phyloP scores from a whole-genome alignment of 2,797 vertebrate genomes.

The Amblyraja radiata region DNA sequence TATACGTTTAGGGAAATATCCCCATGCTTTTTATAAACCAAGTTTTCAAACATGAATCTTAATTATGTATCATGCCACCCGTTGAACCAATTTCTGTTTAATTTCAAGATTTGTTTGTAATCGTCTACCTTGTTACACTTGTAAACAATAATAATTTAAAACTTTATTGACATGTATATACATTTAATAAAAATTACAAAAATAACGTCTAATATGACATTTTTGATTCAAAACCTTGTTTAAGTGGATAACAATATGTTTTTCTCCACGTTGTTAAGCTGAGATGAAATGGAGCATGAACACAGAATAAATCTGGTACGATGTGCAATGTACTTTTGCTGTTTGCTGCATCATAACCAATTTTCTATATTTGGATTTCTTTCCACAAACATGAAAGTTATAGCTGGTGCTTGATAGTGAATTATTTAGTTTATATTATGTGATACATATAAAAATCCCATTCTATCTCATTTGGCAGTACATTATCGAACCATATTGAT shows the following conservation, averaged over 20 bases:
- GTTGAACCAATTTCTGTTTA: not conserved
- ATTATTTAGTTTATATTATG: not conserved
- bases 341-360: not conserved
- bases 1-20: not conserved
- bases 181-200: conserved; percentile 36
- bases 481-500: not conserved
- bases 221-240: conserved; percentile 7
- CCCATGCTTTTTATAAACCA: not conserved
- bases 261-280: not conserved
- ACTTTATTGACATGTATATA: conserved; percentile 29
- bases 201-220: conserved; percentile 21
- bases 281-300: not conserved
- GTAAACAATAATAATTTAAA: conserved; percentile 14
- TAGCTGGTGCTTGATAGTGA: not conserved
- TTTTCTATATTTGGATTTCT: not conserved
- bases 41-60: not conserved
- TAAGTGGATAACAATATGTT: not conserved
- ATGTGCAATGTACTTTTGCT: not conserved
- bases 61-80: not conserved
- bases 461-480: not conserved
- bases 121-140: conserved; percentile 20
- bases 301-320: not conserved
- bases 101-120: conserved; percentile 6
- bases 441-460: not conserved
- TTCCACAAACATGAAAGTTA: not conserved